These are phyloP conservation scores for Mycogona germanica DNA, from an alignment of 2,888 invertebrate genomes.

Conservation along the genomic window DNA sequence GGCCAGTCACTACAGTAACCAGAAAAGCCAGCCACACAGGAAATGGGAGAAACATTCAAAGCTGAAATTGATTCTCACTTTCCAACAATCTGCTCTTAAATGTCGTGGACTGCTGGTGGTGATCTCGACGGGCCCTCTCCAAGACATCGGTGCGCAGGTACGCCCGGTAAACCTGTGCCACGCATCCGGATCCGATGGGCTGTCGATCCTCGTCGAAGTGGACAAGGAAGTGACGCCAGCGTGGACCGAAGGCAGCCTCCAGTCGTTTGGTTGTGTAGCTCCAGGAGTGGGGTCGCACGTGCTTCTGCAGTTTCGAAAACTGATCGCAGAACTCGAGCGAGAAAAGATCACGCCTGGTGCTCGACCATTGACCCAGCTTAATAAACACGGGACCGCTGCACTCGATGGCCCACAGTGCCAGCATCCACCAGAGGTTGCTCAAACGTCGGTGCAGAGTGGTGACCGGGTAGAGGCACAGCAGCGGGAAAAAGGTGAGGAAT, in stretches of 20 bases:
- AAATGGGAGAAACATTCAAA: too few species aligned
- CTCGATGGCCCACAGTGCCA: constrained; percentile 30
- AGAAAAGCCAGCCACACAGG: too few species aligned
- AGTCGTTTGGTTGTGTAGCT: constrained; percentile 31
- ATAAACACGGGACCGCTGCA: constrained; percentile 40
- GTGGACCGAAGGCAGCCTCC: constrained; percentile 31
- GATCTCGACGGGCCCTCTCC: too few species aligned
- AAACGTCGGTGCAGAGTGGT: constrained; percentile 19
- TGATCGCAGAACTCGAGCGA: constrained; percentile 36
- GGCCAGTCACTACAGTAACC: too few species aligned
- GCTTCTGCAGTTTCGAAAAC: constrained; percentile 34
- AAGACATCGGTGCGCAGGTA: constrained; percentile 1
- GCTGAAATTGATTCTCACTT: too few species aligned
- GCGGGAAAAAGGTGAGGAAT: constrained; percentile 25
- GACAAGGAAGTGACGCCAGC: constrained; percentile 34
- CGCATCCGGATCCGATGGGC: constrained; percentile 42
- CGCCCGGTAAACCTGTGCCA: constrained; percentile 36
- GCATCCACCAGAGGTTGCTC: constrained; percentile 25
- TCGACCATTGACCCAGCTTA: constrained; percentile 42
- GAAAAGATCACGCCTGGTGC: constrained; percentile 40
- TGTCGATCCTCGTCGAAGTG: constrained; percentile 31
- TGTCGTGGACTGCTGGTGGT: too few species aligned
- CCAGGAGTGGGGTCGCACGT: constrained; percentile 35
- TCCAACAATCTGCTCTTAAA: too few species aligned
- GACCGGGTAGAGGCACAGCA: constrained; percentile 27